Percentiles rank a stretch among this genome's conserved stretches.
Evolutionary conservation across 2,113 vertebrate genomes (phyloP).

Genomic region (Melanotaenia duboulayi): DNA sequence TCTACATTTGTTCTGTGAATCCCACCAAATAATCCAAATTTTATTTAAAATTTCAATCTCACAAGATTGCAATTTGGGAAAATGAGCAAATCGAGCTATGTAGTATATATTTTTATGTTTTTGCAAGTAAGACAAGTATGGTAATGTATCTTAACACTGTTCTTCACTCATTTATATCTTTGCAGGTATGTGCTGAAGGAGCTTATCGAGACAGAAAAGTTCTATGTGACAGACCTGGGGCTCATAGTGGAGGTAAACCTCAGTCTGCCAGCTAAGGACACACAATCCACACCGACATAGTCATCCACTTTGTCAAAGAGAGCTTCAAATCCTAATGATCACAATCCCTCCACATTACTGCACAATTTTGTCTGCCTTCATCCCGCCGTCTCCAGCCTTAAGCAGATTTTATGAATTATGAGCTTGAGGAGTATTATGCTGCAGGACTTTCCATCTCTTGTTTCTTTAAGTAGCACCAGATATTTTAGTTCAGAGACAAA

Average conservation of each 20-base stretch:
- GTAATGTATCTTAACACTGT: not conserved
- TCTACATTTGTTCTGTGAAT: not conserved
- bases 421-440: constrained; percentile 49
- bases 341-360: constrained; percentile 38
- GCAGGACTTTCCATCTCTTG: constrained; percentile 23
- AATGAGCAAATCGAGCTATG: not conserved
- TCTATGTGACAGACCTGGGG: constrained; percentile 90
- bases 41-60: not conserved
- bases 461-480: constrained; percentile 48
- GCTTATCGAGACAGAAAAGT: constrained; percentile 92
- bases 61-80: not conserved
- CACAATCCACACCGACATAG: constrained; percentile 31
- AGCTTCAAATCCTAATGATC: constrained; percentile 57
- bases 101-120: constrained; percentile 10
- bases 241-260: constrained; percentile 90
- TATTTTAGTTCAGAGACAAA: constrained; percentile 52
- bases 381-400: constrained; percentile 25
- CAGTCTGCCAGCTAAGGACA: constrained; percentile 27
- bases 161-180: constrained; percentile 36
- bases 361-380: constrained; percentile 37
- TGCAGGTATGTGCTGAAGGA: constrained; percentile 91
- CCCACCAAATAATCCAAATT: not conserved
- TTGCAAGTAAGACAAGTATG: constrained; percentile 4
- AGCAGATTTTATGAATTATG: constrained; percentile 65
- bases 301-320: constrained; percentile 39